Evolutionary conservation across 2,113 vertebrate genomes (phyloP), one percentile per base, ranked within the genome.

Genomic region (Tinamus guttatus): DNA sequence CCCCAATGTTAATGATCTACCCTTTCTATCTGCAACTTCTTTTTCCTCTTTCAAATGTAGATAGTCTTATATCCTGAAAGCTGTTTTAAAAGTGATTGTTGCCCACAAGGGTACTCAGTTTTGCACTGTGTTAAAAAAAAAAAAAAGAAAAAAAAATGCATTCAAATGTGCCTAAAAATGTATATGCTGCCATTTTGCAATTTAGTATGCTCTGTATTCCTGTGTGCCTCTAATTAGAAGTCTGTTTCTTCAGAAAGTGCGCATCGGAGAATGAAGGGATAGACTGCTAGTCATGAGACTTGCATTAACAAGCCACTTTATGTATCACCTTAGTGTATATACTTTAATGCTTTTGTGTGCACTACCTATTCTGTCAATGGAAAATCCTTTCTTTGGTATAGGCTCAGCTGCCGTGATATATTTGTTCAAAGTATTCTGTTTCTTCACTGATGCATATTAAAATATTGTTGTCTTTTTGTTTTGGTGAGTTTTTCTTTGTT

Each of bases 151-250:
- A 77, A 84, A 34, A 64, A 96, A 95, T 96, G 95, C 97, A 97
- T 98, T 97, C 97, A 94, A 91, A 97, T 91, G 98, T 98, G 98
- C 98, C 98, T 98, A 94, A 28, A 96, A 94, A 81, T 18, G 13
- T 89, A 95, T 94, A 97, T 97, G 97, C 97, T 97, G 97, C 97
- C 97, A 87, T 96, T 81, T 95, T 96, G 94, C 94, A 95, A 96
- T 85, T 96, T 92, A 95, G 82, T 96, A 85, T 96, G 49, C 92
- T 94, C 38, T 95, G 51, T 93, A 96, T 89, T 97, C 94, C 96
- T 89, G 92, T 96, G 97, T 95, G 97, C 97, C 97, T 97, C 94
- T 84, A 92, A 93, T 62, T 59, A 92, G 59, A 95, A 95, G 77
- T 71, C 74, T 96, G 54, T 96, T 96, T 87, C 97, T 93, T 92